Evolutionary conservation across 2,113 vertebrate genomes (phyloP).

Genomic region (Geococcyx californianus): DNA sequence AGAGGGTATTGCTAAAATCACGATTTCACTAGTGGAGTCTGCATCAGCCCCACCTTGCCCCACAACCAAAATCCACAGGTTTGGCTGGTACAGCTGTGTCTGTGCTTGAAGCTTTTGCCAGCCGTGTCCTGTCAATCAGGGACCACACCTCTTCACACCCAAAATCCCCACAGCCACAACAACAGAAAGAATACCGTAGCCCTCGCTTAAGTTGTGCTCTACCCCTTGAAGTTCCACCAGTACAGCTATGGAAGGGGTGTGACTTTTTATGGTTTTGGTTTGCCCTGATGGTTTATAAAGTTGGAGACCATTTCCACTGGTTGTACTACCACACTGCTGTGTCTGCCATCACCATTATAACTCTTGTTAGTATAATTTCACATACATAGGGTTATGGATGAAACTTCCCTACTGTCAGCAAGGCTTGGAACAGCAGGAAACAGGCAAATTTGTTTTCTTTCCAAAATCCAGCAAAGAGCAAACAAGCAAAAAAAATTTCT

Average conservation of each 20-base stretch:
- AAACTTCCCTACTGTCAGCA: neutral
- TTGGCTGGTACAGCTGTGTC: neutral
- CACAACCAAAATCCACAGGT: conserved; percentile 28
- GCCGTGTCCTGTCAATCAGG: neutral
- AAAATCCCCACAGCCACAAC: neutral
- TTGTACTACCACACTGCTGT: neutral
- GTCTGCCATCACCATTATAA: neutral
- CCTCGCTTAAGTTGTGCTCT: neutral
- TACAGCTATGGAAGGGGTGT: neutral
- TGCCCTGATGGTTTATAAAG: neutral
- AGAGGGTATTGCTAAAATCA: neutral
- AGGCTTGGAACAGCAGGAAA: neutral
- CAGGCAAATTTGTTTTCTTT: neutral
- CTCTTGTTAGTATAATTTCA: neutral
- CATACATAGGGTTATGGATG: neutral
- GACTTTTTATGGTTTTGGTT: neutral
- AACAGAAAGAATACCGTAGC: neutral
- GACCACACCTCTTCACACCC: conserved; percentile 17
- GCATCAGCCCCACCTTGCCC: conserved; percentile 33
- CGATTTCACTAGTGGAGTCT: conserved; percentile 4
- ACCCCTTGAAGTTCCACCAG: neutral
- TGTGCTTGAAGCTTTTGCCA: neutral
- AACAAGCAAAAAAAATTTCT: neutral
- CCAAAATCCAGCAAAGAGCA: neutral
- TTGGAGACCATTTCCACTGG: neutral